A percentile compares a stretch with the other conserved stretches of the same genome.
Conservation (phyloP, 2,113 vertebrate genomes). For the Bubo scandiacus region DNA sequence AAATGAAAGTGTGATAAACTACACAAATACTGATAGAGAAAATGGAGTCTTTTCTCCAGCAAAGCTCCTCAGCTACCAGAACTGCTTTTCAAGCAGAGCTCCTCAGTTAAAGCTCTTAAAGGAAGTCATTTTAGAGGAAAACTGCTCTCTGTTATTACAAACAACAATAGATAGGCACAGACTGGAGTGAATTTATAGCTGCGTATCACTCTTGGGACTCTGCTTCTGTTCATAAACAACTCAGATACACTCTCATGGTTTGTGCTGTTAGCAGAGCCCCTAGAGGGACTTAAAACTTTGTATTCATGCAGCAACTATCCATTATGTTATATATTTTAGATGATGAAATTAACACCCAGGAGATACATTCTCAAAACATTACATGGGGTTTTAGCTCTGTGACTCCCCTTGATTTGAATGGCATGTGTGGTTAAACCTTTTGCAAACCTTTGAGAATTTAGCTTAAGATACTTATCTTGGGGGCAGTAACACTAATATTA, state of each 20-base stretch:
- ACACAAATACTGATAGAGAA: background rate
- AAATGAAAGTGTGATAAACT: background rate
- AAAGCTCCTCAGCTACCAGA: conserved; percentile 2
- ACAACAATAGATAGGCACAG: conserved; percentile 59
- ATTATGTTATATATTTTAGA: conserved; percentile 65
- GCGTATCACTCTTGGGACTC: conserved; percentile 49
- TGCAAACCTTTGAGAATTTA: conserved; percentile 36
- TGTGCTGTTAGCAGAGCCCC: conserved; percentile 44
- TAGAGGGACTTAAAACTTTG: conserved; percentile 50
- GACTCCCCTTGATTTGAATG: conserved; percentile 26
- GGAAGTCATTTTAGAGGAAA: conserved; percentile 5
- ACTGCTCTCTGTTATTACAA: conserved; percentile 54
- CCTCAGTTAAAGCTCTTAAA: conserved; percentile 45
- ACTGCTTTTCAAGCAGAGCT: conserved; percentile 33
- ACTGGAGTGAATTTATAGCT: conserved; percentile 51
- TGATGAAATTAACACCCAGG: conserved; percentile 62
- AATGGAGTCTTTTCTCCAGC: conserved; percentile 12
- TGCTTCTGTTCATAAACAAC: conserved; percentile 66
- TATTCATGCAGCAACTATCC: conserved; percentile 50
- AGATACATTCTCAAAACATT: conserved; percentile 45
- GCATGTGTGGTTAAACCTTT: background rate
- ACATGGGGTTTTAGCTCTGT: conserved; percentile 34
- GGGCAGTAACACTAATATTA: background rate
- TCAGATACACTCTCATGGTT: conserved; percentile 51
- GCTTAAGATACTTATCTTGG: background rate